Evolutionary conservation across 2,113 vertebrate genomes (phyloP).

Genomic region (Spea multiplicata): DNA sequence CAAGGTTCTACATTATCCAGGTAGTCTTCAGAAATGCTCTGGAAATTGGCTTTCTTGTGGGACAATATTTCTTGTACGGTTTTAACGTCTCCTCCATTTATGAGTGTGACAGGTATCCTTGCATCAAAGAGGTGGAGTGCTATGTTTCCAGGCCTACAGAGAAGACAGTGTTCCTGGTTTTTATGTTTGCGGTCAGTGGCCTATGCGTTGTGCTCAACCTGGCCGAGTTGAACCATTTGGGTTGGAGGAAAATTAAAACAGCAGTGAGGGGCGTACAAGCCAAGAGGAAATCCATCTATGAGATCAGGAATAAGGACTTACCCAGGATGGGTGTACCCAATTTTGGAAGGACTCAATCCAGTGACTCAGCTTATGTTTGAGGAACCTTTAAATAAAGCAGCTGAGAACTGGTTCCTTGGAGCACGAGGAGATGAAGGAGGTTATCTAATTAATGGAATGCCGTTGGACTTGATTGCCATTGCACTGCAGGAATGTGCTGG

Average conservation of each 20-base stretch:
- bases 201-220: conserved; percentile 96
- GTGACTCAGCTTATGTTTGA: conserved; percentile 98
- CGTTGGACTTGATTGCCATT: conserved; percentile 46
- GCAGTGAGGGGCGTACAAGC: conserved; percentile 95
- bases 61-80: conserved; percentile 97
- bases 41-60: conserved; percentile 97
- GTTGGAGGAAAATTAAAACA: conserved; percentile 98
- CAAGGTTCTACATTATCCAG: conserved; percentile 98
- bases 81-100: conserved; percentile 98
- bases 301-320: conserved; percentile 97
- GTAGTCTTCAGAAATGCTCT: conserved; percentile 98
- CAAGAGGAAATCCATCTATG: conserved; percentile 96
- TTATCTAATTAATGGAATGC: conserved; percentile 43
- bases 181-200: conserved; percentile 98
- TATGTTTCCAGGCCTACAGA: conserved; percentile 97
- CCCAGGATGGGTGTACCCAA: conserved; percentile 96
- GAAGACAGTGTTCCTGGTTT: conserved; percentile 98
- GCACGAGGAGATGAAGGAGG: conserved; percentile 32
- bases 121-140: conserved; percentile 98
- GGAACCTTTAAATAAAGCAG: conserved; percentile 40
- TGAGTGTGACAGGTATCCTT: conserved; percentile 96
- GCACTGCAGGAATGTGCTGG: conserved; percentile 42
- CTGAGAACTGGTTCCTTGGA: conserved; percentile 27
- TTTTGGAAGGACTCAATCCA: conserved; percentile 98
- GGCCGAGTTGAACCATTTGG: conserved; percentile 97